These are phyloP conservation scores for Pangasius djambal DNA, from an alignment of 2,797 vertebrate species.

Conservation along the genomic window DNA sequence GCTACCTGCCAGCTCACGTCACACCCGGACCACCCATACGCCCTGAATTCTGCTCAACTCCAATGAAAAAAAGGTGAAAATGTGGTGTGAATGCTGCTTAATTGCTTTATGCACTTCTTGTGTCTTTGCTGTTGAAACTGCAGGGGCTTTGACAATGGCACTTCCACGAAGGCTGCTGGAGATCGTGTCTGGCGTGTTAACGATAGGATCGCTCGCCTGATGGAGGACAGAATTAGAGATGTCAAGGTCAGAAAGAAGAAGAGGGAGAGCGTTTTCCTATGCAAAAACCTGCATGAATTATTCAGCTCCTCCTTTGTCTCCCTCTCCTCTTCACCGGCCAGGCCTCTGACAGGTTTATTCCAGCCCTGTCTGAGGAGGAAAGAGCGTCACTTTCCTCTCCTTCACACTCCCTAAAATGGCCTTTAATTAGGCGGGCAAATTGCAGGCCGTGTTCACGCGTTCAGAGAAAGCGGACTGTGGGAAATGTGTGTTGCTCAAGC, in stretches of 20 bases:
- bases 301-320: constrained; percentile 51
- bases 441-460: constrained; percentile 45
- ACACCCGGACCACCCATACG: neutral
- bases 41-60: neutral
- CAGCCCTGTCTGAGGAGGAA: constrained; percentile 48
- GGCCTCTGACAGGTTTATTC: constrained; percentile 60
- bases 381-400: constrained; percentile 39
- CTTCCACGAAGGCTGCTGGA: neutral
- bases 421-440: constrained; percentile 60
- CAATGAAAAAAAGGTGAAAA: neutral
- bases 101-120: neutral
- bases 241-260: constrained; percentile 53
- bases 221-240: constrained; percentile 37
- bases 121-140: neutral
- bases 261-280: constrained; percentile 47
- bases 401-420: constrained; percentile 52
- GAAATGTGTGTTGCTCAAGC: constrained; percentile 52
- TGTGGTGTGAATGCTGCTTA: neutral
- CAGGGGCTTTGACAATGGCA: neutral
- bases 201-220: constrained; percentile 38
- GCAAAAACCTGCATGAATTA: constrained; percentile 61
- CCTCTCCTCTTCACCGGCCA: constrained; percentile 43
- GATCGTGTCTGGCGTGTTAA: constrained; percentile 45
- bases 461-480: constrained; percentile 48
- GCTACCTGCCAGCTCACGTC: neutral